Evolutionary conservation across 2,888 invertebrate genomes (phyloP).

Genomic region (Pachydiplax longipennis): DNA sequence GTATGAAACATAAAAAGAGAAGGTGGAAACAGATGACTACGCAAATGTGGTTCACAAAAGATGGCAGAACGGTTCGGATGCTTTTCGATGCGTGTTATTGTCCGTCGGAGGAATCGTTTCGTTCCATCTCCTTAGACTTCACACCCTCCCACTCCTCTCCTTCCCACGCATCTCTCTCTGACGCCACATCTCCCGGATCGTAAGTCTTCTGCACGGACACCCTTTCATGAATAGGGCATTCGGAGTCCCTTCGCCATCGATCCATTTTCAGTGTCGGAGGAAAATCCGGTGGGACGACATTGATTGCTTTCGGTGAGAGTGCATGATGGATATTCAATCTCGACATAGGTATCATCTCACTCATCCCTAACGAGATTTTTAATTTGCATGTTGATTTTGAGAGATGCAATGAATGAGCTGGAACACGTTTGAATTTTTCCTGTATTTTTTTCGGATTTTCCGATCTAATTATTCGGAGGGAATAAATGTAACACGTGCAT

Average conservation of each 20-base stretch:
- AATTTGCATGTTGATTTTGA: no score
- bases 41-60: not conserved
- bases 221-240: not conserved
- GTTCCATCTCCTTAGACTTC: not conserved
- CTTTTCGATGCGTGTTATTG: not conserved
- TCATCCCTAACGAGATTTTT: no score
- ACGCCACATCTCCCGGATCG: no score
- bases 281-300: not conserved
- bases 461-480: no score
- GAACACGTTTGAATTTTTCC: no score
- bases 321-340: not conserved
- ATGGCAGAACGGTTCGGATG: not conserved
- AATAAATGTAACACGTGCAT: no score
- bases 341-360: no score
- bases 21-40: not conserved
- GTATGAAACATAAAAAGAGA: not conserved
- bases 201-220: not conserved
- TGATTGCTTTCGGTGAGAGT: not conserved
- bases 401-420: no score
- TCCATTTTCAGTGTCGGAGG: not conserved
- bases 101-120: not conserved
- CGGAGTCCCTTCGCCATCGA: not conserved
- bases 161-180: not conserved
- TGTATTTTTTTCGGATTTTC: no score
- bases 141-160: not conserved